phyloP scores from a whole-genome alignment of 2,113 vertebrate genomes.

The Hydropotes inermis region DNA sequence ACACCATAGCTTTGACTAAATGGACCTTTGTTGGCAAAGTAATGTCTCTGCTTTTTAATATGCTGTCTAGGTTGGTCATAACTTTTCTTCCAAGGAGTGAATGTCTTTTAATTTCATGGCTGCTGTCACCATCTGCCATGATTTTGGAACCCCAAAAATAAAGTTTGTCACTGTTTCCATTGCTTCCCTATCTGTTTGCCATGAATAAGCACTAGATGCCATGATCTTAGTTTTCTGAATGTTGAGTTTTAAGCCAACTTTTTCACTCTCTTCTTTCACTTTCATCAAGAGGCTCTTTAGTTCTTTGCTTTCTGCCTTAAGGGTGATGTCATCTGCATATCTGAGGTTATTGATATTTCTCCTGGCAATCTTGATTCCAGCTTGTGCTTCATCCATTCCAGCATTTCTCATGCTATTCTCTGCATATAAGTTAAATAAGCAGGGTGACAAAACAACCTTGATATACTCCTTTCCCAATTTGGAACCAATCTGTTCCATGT shows the following conservation, averaged over 20 bases:
- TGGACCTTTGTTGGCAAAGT: not conserved
- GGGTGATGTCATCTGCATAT: not conserved
- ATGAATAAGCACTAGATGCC: not conserved
- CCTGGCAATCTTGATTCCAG: not conserved
- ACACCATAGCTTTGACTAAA: not conserved
- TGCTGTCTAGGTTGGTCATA: not conserved
- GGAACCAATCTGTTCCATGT: not conserved
- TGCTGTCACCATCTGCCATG: not conserved
- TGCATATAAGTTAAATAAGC: not conserved
- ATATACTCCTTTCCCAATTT: fast-evolving
- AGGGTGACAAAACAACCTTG: not conserved
- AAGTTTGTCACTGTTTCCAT: not conserved
- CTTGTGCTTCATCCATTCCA: not conserved
- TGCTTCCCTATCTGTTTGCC: not conserved
- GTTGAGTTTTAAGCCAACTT: not conserved
- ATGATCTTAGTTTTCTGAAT: not conserved
- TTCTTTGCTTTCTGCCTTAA: not conserved
- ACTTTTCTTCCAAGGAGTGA: not conserved
- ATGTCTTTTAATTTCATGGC: not conserved
- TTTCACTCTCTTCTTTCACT: not conserved
- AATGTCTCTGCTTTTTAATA: not conserved
- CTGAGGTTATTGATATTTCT: not conserved
- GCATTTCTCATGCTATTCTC: not conserved
- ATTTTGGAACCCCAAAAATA: not conserved
- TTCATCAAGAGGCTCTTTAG: not conserved